Base-by-base conservation (phyloP, 2,888 invertebrate species). In the Calliphora vomitoria region DNA sequence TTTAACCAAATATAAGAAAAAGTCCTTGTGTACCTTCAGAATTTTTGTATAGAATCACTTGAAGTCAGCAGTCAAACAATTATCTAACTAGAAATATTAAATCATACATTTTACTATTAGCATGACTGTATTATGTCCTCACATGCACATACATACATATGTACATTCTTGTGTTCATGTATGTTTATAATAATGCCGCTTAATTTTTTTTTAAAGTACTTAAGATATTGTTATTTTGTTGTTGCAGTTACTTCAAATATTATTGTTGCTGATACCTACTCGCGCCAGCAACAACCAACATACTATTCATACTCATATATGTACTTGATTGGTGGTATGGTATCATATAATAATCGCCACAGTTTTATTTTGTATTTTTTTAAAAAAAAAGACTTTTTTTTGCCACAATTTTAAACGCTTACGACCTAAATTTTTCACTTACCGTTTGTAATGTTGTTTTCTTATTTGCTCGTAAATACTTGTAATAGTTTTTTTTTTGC, bases 181-280 rank as follows among this genome's bases (percentile, higher is more conserved):
- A 5, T 81, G 62, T 31, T 81, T 38, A n/a, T 53, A 53, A 62
- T 64, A 64, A 64, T 41, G n/a, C 41, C 38, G 72, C 53, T 64
- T 64, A 72, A 64, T 81, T 53, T 72, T 66, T 31, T 64, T 25
- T 25, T 25, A 64, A 64, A 72, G 81, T 72, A 81, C 81, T 81
- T 72, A 35, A 0, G 62, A n/a, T 79, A 62, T 62, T 60, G 71
- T 71, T 80, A 25, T 69, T n/a, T 50, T 60, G 68, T 68, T 79
- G 20, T 80, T 81, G 53, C 81, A 72, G 53, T 55, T 64, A 72
- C 81, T 81, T 64, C 72, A 81, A 81, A 72, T 72, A 81, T 11
- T 72, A 62, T 64, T 79, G 68, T 71, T 60, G 60, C 13, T 71
- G 44, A 8, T 47, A 69, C 31, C 58, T 58, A 31, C 47, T 31